Conservation (phyloP, 2,113 vertebrate species). For the Ptilonorhynchus violaceus region DNA sequence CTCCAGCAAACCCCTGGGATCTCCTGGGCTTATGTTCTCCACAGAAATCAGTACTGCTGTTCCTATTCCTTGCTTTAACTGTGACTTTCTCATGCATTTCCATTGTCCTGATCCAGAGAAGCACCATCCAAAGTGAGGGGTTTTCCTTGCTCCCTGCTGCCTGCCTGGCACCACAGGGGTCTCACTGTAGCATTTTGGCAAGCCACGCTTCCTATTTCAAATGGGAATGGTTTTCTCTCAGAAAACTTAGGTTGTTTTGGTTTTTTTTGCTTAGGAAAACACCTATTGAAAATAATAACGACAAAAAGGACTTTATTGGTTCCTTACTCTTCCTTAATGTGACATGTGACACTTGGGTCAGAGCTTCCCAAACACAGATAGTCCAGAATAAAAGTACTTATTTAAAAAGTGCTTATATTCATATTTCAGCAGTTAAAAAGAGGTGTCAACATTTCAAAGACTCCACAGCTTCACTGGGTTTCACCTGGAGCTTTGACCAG, state of each 20-base stretch:
- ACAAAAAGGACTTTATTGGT: not conserved
- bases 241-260: not conserved
- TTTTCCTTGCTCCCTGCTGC: not conserved
- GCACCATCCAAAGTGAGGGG: rapidly evolving
- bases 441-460: not conserved
- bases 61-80: not conserved
- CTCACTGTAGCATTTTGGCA: not conserved
- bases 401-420: rapidly evolving
- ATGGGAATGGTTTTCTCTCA: not conserved
- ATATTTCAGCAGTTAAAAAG: not conserved
- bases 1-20: not conserved
- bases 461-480: not conserved
- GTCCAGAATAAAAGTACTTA: not conserved
- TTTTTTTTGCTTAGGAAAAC: not conserved
- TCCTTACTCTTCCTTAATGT: not conserved
- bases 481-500: not conserved
- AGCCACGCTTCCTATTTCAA: not conserved
- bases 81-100: rapidly evolving
- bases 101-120: not conserved
- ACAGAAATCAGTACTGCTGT: rapidly evolving
- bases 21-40: not conserved
- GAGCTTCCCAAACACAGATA: not conserved
- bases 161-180: rapidly evolving
- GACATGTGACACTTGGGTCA: not conserved
- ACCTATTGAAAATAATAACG: not conserved